These are phyloP conservation scores for Desmophyllum pertusum DNA, from an alignment of 92 coral and sea anemone genomes.

Conservation along the genomic window DNA sequence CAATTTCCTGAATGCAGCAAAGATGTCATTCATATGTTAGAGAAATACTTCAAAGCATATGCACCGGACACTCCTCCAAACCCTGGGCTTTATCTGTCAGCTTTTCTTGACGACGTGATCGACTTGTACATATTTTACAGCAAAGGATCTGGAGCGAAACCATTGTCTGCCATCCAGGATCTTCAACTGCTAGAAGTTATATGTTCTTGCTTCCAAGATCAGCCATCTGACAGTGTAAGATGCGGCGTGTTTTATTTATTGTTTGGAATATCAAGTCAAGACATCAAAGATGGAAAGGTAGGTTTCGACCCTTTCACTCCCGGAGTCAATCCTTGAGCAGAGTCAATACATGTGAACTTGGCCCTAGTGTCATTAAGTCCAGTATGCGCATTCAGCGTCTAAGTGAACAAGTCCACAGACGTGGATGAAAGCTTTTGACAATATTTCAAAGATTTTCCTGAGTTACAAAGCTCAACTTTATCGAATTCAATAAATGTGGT, in stretches of 20 bases:
- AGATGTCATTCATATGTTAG: constrained; percentile 73
- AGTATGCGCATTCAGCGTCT: too few relatives aligned
- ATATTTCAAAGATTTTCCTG: too few relatives aligned
- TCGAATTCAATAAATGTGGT: too few relatives aligned
- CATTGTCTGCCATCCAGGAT: constrained; percentile 84
- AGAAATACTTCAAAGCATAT: constrained; percentile 70
- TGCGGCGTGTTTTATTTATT: constrained; percentile 83
- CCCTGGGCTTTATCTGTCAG: constrained; percentile 80
- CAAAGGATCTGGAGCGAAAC: constrained; percentile 50
- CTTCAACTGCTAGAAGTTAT: constrained; percentile 84
- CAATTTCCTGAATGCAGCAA: constrained; percentile 78
- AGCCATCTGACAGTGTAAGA: constrained; percentile 73
- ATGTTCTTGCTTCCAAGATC: constrained; percentile 80
- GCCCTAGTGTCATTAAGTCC: too few relatives aligned
- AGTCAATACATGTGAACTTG: too few relatives aligned
- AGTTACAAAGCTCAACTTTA: too few relatives aligned
- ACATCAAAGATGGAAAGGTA: constrained; percentile 70
- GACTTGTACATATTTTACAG: constrained; percentile 76
- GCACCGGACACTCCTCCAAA: constrained; percentile 67
- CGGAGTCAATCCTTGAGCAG: too few relatives aligned
- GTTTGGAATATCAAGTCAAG: constrained; percentile 82
- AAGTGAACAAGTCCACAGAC: too few relatives aligned
- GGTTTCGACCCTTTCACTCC: background rate
- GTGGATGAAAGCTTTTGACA: too few relatives aligned
- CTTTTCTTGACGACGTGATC: constrained; percentile 84